Evolutionary conservation across 1,140 invertebrate species (phyloP).

Genomic region (Brachionus rubens): DNA sequence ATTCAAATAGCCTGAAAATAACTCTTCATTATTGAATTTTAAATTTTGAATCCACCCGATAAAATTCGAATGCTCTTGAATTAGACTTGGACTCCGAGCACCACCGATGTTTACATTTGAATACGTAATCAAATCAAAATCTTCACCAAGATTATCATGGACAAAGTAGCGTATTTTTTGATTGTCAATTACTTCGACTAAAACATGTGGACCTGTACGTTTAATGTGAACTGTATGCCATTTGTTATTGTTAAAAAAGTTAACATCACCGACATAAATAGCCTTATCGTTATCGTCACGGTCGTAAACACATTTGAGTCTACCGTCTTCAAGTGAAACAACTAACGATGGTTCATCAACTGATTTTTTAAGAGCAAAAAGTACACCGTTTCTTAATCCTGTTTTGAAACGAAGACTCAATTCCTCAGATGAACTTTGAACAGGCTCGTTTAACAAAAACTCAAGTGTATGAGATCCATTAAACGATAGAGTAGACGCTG

Average conservation of each 20-base stretch:
- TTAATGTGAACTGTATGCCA: constrained; percentile 16
- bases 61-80: constrained; percentile 21
- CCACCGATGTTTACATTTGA: neutral
- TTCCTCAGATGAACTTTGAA: neutral
- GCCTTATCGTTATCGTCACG: constrained; percentile 18
- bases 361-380: constrained; percentile 38
- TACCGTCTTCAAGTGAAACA: constrained; percentile 22
- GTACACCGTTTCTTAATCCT: constrained; percentile 13
- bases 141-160: neutral
- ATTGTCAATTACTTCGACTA: neutral
- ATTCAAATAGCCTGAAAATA: constrained; percentile 31
- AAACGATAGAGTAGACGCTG: constrained; percentile 35
- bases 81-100: neutral
- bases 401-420: constrained; percentile 10
- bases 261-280: neutral
- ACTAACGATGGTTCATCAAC: neutral
- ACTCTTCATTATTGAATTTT: constrained; percentile 1
- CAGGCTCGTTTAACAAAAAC: neutral
- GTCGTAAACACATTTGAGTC: constrained; percentile 32
- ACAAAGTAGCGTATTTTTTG: neutral
- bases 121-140: neutral
- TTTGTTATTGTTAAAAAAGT: constrained; percentile 32
- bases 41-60: constrained; percentile 45
- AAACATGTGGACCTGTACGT: neutral
- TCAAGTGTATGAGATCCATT: constrained; percentile 31